phyloP scores from a whole-genome alignment of 2,797 vertebrate species.

The Halcyon chelicuti region DNA sequence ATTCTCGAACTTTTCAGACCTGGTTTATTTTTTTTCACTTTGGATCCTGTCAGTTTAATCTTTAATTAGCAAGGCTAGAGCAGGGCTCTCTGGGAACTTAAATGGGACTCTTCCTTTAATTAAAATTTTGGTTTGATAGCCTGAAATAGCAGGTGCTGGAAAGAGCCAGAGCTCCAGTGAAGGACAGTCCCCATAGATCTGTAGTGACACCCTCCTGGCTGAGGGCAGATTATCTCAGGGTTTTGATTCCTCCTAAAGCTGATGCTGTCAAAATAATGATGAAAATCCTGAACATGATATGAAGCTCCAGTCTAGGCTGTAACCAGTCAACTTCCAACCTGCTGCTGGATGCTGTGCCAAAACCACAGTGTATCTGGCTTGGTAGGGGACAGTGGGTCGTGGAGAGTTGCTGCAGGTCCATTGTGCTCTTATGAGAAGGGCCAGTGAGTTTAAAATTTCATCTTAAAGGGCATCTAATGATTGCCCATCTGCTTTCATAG shows the following conservation, averaged over 20 bases:
- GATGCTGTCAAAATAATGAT: neutral
- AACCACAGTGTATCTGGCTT: neutral
- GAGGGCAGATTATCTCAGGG: neutral
- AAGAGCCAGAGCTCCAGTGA: neutral
- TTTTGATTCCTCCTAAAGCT: neutral
- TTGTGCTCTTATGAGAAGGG: neutral
- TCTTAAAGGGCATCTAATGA: neutral
- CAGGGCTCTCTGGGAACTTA: neutral
- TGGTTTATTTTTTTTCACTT: constrained; percentile 37
- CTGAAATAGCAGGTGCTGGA: constrained; percentile 31
- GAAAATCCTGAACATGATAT: neutral
- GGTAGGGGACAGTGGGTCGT: neutral
- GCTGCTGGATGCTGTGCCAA: neutral
- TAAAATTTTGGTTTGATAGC: neutral
- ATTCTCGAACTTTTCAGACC: constrained; percentile 38
- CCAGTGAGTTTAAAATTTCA: neutral
- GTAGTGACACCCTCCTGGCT: neutral
- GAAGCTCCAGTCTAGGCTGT: neutral
- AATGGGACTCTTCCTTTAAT: constrained; percentile 47
- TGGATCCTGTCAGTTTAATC: neutral
- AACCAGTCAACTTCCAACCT: neutral
- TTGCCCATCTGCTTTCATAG: neutral
- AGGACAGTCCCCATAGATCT: neutral
- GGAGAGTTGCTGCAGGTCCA: neutral
- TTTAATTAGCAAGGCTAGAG: constrained; percentile 53